These are phyloP conservation scores for Papilio polyxenes DNA, from an alignment of 1,140 invertebrate species.

Conservation along the genomic window DNA sequence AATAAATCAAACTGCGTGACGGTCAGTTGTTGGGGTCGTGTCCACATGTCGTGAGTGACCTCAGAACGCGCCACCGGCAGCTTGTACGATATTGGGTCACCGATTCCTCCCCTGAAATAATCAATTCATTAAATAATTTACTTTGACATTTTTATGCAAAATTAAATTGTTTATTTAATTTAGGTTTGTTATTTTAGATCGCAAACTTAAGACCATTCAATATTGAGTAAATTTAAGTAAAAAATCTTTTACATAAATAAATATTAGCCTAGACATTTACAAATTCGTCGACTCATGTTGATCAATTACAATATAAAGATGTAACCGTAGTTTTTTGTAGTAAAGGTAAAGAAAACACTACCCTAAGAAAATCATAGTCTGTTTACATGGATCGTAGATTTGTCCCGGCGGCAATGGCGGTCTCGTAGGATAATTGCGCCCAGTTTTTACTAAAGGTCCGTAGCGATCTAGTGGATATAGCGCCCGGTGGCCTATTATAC, in stretches of 20 bases:
- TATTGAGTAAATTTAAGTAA: neutral
- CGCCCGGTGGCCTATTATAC: slow-evolving; percentile 67
- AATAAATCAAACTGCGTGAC: slow-evolving; percentile 54
- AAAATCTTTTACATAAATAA: neutral
- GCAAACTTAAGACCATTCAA: neutral
- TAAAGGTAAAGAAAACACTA: slow-evolving; percentile 43
- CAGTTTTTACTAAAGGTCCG: slow-evolving; percentile 62
- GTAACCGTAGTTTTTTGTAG: neutral
- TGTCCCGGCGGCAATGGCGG: slow-evolving; percentile 64
- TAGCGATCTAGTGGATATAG: slow-evolving; percentile 63
- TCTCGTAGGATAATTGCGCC: slow-evolving; percentile 59
- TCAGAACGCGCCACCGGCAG: slow-evolving; percentile 62
- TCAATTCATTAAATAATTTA: slow-evolving; percentile 1
- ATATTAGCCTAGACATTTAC: too few relatives aligned
- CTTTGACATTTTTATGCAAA: neutral
- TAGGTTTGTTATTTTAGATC: neutral
- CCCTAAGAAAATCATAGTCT: slow-evolving; percentile 74
- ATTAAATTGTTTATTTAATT: too few relatives aligned
- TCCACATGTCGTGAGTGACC: slow-evolving; percentile 68
- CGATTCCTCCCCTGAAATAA: slow-evolving; percentile 61
- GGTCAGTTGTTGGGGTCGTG: slow-evolving; percentile 55
- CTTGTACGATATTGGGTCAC: slow-evolving; percentile 73
- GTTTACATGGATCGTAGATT: slow-evolving; percentile 74
- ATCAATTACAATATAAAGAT: too few relatives aligned
- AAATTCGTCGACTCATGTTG: too few relatives aligned